Conservation (phyloP, 1,140 invertebrate genomes). For the Drosophila asahinai region DNA sequence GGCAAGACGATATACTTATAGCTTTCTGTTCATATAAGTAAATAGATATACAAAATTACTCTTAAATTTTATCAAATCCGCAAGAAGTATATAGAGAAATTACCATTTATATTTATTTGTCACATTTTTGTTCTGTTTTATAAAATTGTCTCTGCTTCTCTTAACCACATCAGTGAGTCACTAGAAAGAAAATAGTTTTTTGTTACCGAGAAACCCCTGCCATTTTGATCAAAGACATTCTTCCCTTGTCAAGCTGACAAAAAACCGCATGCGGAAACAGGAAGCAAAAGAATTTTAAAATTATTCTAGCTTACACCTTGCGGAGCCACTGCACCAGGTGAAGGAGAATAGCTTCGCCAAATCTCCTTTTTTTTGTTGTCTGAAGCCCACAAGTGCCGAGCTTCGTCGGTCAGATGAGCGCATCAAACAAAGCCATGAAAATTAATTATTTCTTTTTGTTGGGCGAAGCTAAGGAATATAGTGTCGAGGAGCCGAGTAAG, state of each 20-base stretch:
- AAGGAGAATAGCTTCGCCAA: background rate
- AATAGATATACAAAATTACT: background rate
- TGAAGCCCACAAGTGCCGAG: constrained; percentile 3
- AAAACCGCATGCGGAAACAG: constrained; percentile 9
- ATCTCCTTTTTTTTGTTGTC: background rate
- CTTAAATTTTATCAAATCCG: background rate
- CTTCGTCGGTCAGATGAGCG: background rate
- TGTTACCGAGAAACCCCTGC: no score
- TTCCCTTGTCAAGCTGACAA: background rate
- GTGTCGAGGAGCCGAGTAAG: constrained; percentile 31
- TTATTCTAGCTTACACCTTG: constrained; percentile 66
- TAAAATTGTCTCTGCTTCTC: no score
- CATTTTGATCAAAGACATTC: constrained; percentile 16
- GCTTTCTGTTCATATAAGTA: background rate
- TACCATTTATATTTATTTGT: background rate
- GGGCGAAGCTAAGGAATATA: constrained; percentile 26
- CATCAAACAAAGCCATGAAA: constrained; percentile 58
- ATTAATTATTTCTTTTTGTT: constrained; percentile 73
- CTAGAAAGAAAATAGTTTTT: background rate
- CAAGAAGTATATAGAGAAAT: background rate
- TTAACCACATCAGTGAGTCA: background rate
- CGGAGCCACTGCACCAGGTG: constrained; percentile 12
- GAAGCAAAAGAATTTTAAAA: constrained; percentile 53
- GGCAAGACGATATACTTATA: no score
- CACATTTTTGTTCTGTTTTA: background rate